Base-by-base conservation (phyloP, 2,113 vertebrate genomes). In the Ochotona curzoniae region DNA sequence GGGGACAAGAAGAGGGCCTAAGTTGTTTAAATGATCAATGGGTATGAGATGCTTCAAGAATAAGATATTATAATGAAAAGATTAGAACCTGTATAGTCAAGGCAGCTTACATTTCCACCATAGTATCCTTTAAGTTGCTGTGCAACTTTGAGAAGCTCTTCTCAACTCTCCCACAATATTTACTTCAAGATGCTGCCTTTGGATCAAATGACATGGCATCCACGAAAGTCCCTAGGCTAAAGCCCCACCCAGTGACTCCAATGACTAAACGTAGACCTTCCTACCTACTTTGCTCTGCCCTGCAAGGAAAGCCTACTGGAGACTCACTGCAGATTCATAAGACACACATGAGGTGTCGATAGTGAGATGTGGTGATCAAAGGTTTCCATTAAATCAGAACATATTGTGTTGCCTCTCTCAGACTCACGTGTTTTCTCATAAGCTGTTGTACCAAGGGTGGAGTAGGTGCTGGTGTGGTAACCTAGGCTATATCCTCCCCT, bases 141-240 rank as follows among this genome's bases (percentile, higher is more conserved):
- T 93, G 76, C 78, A 87, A 87, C 76, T 54, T 44, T 64, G 66
- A 60, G 69, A 87, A 96, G 67, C 84, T 91, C 93, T 44, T 92
- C 95, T 88, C 84, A 84, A 90, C 85, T 95, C 54, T 57, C 80
- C 73, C 61, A 80, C 83, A 92, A 95, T 83, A 94, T 66, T 66
- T 92, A 93, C 84, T 79, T 95, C 0, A 10, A 91, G 84, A 93
- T 89, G 67, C 91, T 94, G 81, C 79, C 93, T 87, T 91, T n/a
- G 91, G 81, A 93, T 95, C 95, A 94, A 94, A 94, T 51, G 90
- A 93, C 51, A 87, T 93, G 87, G 93, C 51, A 79, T 94, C 61
- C 82, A 6, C 85, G 73, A 91, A 83, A 87, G 30, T 60, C 87
- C 23, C 74, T 88, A 30, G 60, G 47, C 63, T 90, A 96, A 93